A percentile compares a stretch with the other conserved stretches of the same genome.
phyloP scores from a whole-genome alignment of 2,113 vertebrate genomes.

The Phrynosoma platyrhinos region DNA sequence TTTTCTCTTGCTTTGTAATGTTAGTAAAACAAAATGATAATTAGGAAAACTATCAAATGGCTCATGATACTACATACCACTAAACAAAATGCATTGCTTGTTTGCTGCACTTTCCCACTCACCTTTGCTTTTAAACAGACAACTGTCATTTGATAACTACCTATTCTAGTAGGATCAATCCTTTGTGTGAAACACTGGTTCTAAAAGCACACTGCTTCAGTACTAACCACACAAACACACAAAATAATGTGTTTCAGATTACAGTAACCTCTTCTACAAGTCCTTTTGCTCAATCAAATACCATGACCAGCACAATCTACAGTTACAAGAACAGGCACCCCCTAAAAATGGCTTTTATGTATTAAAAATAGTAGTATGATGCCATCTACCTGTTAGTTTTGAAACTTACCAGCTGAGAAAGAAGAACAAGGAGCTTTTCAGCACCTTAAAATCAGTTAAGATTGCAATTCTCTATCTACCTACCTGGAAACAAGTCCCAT shows the following conservation, averaged over 20 bases:
- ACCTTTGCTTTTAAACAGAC: constrained; percentile 27
- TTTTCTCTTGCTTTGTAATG: neutral
- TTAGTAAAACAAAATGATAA: neutral
- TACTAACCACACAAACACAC: neutral
- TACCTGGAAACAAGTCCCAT: neutral
- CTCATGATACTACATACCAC: neutral
- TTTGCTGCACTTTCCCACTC: neutral
- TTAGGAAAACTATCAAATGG: neutral
- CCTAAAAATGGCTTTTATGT: constrained; percentile 21
- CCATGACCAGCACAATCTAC: constrained; percentile 31
- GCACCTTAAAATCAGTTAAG: neutral
- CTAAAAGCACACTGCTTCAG: constrained; percentile 18
- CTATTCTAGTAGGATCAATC: constrained; percentile 14
- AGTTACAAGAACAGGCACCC: constrained; percentile 22
- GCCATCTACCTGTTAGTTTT: constrained; percentile 81
- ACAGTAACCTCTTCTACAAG: constrained; percentile 23
- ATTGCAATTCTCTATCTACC: neutral
- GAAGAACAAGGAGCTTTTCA: neutral
- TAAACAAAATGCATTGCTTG: neutral
- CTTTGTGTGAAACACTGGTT: constrained; percentile 37
- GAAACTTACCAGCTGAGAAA: constrained; percentile 57
- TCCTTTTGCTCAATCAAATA: constrained; percentile 32
- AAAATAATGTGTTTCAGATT: neutral
- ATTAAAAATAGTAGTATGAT: constrained; percentile 77
- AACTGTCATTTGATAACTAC: constrained; percentile 31